Evolutionary conservation across 1,140 invertebrate genomes (phyloP), one percentile per base, ranked within the genome.

Genomic region (Trissolcus basalis): DNA sequence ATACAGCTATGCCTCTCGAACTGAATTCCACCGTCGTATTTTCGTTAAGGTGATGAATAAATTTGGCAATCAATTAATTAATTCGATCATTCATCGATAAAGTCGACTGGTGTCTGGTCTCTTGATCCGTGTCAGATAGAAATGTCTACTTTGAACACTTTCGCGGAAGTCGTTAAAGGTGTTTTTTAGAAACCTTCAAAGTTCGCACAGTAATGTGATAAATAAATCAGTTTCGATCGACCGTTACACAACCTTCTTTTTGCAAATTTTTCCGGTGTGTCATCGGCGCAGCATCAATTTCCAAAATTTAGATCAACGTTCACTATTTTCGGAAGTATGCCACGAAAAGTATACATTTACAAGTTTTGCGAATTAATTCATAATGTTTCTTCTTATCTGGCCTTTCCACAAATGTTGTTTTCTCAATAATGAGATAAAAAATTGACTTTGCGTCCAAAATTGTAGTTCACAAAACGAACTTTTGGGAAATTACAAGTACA

Each of bases 401-500:
- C n/a, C n/a, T n/a, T n/a, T n/a, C n/a, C n/a, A n/a, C n/a, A n/a
- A n/a, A n/a, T n/a, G n/a, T n/a, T n/a, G n/a, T n/a, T n/a, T n/a
- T n/a, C n/a, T n/a, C n/a, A n/a, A n/a, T 27, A 27, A 27, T 27
- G 19, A 1, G 19, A 27, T 27, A 27, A 6, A 6, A 27, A 27
- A 27, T 27, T 27, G 19, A 39, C 36, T 47, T 59, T 32, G 7
- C 5, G 36, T 27, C 6, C 19, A 27, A 27, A 1, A 27, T 27
- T 27, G 1, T 27, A 27, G 19, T 27, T 27, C 6, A 3, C 2
- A 27, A 27, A 27, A 27, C 19, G 6, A 6, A 27, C 19, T 27
- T 27, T 27, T 27, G 19, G 19, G 6, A 44, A 44, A 80, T 92
- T 93, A 97, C 81, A 98, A 92, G 88, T 98, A 98, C 96, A 98